Base-by-base conservation (phyloP, 1,140 invertebrate species). In the Microplitis mediator region DNA sequence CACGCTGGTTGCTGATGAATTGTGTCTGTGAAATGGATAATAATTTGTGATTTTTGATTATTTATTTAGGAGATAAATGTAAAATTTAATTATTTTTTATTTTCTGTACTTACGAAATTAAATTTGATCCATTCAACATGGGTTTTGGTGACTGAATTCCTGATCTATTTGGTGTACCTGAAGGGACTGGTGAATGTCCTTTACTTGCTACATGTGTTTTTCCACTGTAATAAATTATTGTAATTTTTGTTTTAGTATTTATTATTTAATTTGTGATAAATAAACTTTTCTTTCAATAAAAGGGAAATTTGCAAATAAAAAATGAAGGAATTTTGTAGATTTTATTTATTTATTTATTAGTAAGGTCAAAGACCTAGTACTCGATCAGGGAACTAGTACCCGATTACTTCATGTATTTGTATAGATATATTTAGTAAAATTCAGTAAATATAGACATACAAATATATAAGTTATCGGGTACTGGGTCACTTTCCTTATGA, bases 111-210 rank as follows among this genome's bases (percentile, higher is more conserved):
- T 75, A 87, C 85, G 76, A 74, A 11, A 81, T 62, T 35, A 79
- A 74, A 77, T 84, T 82, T 9, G 84, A 82, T 74, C 85, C 85
- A 77, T 87, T 87, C 34, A 85, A 75, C 51, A 78, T 82, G 45
- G 82, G 81, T 77, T 87, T 86, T 36, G 85, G 85, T 9, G 84
- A 86, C 74, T 86, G 85, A 62, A 87, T 82, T 68, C 84, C 85
- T 23, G 85, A 86, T 75, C 82, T 82, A 9, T 74, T 80, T 58
- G 84, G 80, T 68, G 83, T 81, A 39, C 69, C 77, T 52, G 84
- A 81, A 72, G 86, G 85, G 68, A 85, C 79, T 34, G 85, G 85
- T 23, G 85, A 86, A 32, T 80, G 82, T 71, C 82, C 84, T 82
- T 87, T 86, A 60, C 83, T 86, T 23, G 73, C 77, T 71, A 85